Base-by-base conservation (phyloP, 2,113 vertebrate species). In the Scomber japonicus region DNA sequence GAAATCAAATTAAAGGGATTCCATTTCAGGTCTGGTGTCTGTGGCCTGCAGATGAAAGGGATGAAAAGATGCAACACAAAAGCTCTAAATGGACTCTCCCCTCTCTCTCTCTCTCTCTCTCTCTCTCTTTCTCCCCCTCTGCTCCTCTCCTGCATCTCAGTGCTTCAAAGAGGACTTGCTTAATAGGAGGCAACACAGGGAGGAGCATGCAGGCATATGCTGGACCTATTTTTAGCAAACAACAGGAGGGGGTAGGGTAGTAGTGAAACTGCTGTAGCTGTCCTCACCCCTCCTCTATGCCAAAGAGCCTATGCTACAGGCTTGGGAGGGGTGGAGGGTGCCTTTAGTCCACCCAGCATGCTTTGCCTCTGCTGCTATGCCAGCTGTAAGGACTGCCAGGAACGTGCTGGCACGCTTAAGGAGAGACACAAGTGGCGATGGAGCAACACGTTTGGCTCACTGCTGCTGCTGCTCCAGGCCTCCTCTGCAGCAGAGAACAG, bases 1-100 rank as follows among this genome's bases (percentile, higher is more conserved):
- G 17, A 49, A 90, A 93, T 93, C 70, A 73, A 91, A 93, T 91
- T 86, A 92, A 79, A 83, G 65, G 60, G 80, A 82, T 85, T 89
- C 63, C 81, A 90, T 92, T 91, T 91, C 90, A 91, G 80, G 69
- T 83, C 80, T 21, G 50, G 82, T 79, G 84, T 91, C 81, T 83
- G 88, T 35, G 49, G 69, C 69, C 44, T 8, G 71, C 66, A 73
- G 65, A 90, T 84, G 81, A 82, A 84, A 82, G 78, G 75, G 80
- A 75, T 72, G 78, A 80, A 57, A 64, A 40, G 78, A 85, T 70
- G 8, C 57, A 89, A 73, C 63, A 82, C 72, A 85, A 89, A 84
- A 65, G 84, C 68, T 59, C 45, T 60, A 85, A 93, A 92, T 89
- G 85, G 71, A 92, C 75, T 77, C 63, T 65, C 53, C 59, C 57